phyloP scores from a whole-genome alignment of 37 sponge, comb jelly and placozoan species.

The Beroe ovata region DNA sequence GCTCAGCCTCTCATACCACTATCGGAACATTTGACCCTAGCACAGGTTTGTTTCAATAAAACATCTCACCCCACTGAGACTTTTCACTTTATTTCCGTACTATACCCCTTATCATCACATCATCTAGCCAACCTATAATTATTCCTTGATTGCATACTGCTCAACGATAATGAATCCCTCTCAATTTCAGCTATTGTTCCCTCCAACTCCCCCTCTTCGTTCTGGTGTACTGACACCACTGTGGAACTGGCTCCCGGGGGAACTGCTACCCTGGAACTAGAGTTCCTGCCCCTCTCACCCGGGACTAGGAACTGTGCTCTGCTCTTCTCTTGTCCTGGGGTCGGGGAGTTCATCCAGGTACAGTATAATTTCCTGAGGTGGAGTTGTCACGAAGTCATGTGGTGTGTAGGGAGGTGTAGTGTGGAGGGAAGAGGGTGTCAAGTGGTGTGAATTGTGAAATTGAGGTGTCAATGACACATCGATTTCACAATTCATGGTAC shows the following conservation, averaged over 20 bases:
- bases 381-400: too few species aligned
- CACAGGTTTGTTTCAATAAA: conserved; percentile 28
- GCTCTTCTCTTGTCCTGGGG: conserved; percentile 55
- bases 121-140: too few species aligned
- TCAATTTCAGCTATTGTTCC: conserved; percentile 11
- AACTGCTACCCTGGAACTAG: conserved; percentile 55
- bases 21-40: conserved; percentile 9
- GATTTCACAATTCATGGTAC: too few species aligned
- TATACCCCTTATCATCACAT: too few species aligned
- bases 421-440: too few species aligned
- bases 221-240: conserved; percentile 54
- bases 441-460: too few species aligned
- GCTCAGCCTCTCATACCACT: not conserved
- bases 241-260: conserved; percentile 59
- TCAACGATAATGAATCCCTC: too few species aligned
- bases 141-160: too few species aligned
- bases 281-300: conserved; percentile 67
- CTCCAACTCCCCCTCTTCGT: conserved; percentile 26
- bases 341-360: conserved; percentile 64
- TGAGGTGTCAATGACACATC: too few species aligned
- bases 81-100: too few species aligned
- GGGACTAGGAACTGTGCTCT: conserved; percentile 44
- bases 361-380: not conserved
- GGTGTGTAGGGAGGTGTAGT: too few species aligned
- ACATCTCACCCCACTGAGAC: too few species aligned